Base-by-base conservation (phyloP, 1,140 invertebrate genomes). In the Drosophila parabipectinata region DNA sequence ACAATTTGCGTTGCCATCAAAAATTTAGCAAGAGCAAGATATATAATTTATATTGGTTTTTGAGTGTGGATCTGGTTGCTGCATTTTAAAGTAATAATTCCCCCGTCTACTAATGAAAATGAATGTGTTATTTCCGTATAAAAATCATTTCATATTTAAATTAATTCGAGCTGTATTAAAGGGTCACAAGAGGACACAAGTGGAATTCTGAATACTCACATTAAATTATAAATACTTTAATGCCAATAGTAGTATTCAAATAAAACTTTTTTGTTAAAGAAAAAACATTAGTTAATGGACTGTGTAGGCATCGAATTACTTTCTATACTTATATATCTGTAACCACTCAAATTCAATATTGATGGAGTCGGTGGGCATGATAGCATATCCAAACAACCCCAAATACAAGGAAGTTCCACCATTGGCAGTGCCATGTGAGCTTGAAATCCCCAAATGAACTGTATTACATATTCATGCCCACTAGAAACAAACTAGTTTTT, bases 1-100 rank as follows among this genome's bases (percentile, higher is more conserved):
- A 44, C 63, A 44, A 67, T 66, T 69, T 69, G 41, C 51, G 30
- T 57, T 57, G 41, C 32, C 12, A 69, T 69, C 53, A 69, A 69
- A 10, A n/a, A 69, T 69, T 69, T 34, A 69, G 48, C 2, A 8
- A 14, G 12, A 26, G 15, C 30, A 69, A 44, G n/a, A 41, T 39
- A 21, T 57, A 57, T 39, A 50, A 14, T 50, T 69, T 5, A 57
- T 69, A 48, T 69, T 12, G 44, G 21, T 18, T 41, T 39, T 30
- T 28, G n/a, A 5, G 7, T 3, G 3, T 18, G 12, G 4, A 10
- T 62, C 0, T 52, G 21, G 7, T 34, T 37, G 26, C 44, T 28
- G 51, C 4, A 8, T 7, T 61, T 34, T 24, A 52, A 10, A n/a
- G 26, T 15, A 63, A 52, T 8, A 24, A 64, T 53, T 15, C 1